Conservation (phyloP, 2,113 vertebrate genomes). For the rabbit (Oryctolagus cuniculus) region mOryCun1.1 NC_091448.1:59280001-59280500, state of each 20-base stretch:
- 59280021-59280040: background rate
- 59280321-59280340: conserved; percentile 75
- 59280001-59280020: background rate
- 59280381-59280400: background rate
- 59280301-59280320: conserved; percentile 21
- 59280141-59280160: background rate
- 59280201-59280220: background rate
- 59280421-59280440: too few relatives aligned
- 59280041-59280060: background rate
- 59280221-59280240: background rate
- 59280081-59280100: too few relatives aligned
- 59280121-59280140: conserved; percentile 48
- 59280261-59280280: background rate
- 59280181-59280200: background rate
- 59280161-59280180: background rate
- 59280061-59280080: too few relatives aligned
- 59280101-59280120: background rate
- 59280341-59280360: background rate
- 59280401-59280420: accelerated
- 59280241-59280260: conserved; percentile 32
- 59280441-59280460: background rate
- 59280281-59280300: background rate
- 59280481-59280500: too few relatives aligned
- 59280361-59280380: accelerated
- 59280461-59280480: background rate